Base-by-base conservation (phyloP, 2,888 invertebrate genomes). In the Rotaria socialis region DNA sequence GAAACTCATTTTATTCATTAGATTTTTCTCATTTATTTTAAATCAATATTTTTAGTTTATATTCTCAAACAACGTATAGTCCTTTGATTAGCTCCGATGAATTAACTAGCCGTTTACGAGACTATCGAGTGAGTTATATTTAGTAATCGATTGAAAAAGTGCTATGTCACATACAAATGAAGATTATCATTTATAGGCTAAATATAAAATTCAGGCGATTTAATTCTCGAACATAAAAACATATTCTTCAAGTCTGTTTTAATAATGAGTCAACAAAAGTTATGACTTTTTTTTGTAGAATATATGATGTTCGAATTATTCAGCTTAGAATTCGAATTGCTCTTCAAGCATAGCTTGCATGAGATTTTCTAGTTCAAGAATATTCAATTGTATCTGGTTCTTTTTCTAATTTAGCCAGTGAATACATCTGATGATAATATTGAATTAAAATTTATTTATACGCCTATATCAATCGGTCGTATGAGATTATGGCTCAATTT, bases 391-490 rank as follows among this genome's bases (percentile, higher is more conserved):
- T n/a, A 67, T 67, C 6, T 11, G 14, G 10, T 4, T 50, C 14
- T 50, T 50, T 67, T 52, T 50, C 35, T 87, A 56, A 87, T 88
- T 58, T 89, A 90, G 90, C 89, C 89, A 58, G 86, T 90, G 11
- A 91, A 91, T 87, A 88, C 88, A 74, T 89, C 87, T 50, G 87
- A 88, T 8, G 87, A 92, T 56, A 92, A 92, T 86, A 93, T 94
- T 85, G 94, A 94, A 86, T 91, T 96, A 47, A 94, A 93, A 19
- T 93, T 95, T 75, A 92, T 92, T 80, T 95, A 95, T 89, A 92
- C 93, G 5, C 96, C 96, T 0, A 52, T 84, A 41, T 85, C 86
- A 50, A 75, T 87, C 41, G 87, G 87, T 19, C 86, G 86, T 22
- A 55, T 87, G 16, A 56, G 87, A 80, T 85, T 87, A 52, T 86